These are phyloP conservation scores for Solea senegalensis DNA, from an alignment of 2,113 vertebrate genomes.

Conservation along the genomic window DNA sequence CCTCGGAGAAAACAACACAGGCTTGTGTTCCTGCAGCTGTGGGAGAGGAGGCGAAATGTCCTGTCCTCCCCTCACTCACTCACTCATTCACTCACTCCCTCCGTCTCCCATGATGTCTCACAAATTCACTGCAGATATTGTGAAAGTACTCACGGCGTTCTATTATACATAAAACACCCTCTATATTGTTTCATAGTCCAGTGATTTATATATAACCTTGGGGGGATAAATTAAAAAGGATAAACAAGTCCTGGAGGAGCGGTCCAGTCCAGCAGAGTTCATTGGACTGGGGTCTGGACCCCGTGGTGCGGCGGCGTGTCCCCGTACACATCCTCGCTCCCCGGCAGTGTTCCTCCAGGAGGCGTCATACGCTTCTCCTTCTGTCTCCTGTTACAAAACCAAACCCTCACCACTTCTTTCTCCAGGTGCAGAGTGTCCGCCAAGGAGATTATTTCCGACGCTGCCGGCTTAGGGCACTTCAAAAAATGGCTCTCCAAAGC, in stretches of 20 bases:
- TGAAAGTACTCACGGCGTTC: slow-evolving; percentile 81
- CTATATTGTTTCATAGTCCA: slow-evolving; percentile 88
- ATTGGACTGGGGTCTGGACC: slow-evolving; percentile 97
- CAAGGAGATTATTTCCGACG: slow-evolving; percentile 95
- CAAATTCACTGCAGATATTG: slow-evolving; percentile 77
- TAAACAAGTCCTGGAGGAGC: slow-evolving; percentile 72
- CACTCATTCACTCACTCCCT: slow-evolving; percentile 42
- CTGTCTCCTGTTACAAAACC: slow-evolving; percentile 99
- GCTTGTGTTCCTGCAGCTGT: slow-evolving; percentile 69
- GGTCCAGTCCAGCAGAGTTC: slow-evolving; percentile 82
- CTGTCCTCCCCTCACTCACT: slow-evolving; percentile 64
- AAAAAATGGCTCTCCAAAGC: slow-evolving; percentile 99
- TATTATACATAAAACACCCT: slow-evolving; percentile 89
- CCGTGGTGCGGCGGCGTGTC: slow-evolving; percentile 98
- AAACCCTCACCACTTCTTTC: slow-evolving; percentile 99
- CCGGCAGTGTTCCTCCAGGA: slow-evolving; percentile 94
- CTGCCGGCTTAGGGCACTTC: slow-evolving; percentile 98
- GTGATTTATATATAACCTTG: slow-evolving; percentile 85
- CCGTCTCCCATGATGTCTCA: slow-evolving; percentile 62
- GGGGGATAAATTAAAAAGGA: slow-evolving; percentile 77
- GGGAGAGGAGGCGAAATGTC: slow-evolving; percentile 59
- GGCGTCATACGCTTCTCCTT: slow-evolving; percentile 99
- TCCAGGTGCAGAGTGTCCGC: slow-evolving; percentile 99
- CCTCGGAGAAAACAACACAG: slow-evolving; percentile 79
- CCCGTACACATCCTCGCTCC: slow-evolving; percentile 98